Evolutionary conservation across 2,113 vertebrate species (phyloP).

Genomic region (Setophaga coronata): DNA sequence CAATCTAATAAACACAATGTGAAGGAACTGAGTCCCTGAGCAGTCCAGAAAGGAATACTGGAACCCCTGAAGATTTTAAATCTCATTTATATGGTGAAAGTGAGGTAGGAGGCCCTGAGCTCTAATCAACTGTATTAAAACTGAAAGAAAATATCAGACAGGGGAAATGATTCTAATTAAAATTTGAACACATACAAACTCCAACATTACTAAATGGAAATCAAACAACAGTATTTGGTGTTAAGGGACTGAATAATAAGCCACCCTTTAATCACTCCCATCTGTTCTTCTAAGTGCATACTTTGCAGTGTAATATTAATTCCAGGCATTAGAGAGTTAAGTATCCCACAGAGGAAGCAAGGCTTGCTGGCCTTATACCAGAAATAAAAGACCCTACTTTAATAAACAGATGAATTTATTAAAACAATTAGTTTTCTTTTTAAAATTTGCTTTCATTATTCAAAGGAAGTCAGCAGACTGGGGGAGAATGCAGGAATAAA

Average conservation of each 20-base stretch:
- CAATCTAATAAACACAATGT: not conserved
- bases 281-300: not conserved
- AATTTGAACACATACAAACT: slow-evolving; percentile 6
- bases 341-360: not conserved
- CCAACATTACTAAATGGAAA: not conserved
- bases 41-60: not conserved
- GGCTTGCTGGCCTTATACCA: not conserved
- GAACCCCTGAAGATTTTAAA: not conserved
- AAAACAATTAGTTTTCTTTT: not conserved
- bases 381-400: not conserved
- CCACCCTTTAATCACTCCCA: not conserved
- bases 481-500: accelerated
- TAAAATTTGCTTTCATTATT: not conserved
- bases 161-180: slow-evolving; percentile 52
- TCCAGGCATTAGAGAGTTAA: not conserved
- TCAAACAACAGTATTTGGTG: not conserved
- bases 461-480: not conserved
- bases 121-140: slow-evolving; percentile 41
- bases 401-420: not conserved
- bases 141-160: slow-evolving; percentile 45
- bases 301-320: not conserved
- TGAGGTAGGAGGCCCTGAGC: not conserved
- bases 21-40: not conserved
- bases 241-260: not conserved
- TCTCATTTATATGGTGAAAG: not conserved